Evolutionary conservation across 2,888 invertebrate species (phyloP).

Genomic region (Teinopalpus imperialis): DNA sequence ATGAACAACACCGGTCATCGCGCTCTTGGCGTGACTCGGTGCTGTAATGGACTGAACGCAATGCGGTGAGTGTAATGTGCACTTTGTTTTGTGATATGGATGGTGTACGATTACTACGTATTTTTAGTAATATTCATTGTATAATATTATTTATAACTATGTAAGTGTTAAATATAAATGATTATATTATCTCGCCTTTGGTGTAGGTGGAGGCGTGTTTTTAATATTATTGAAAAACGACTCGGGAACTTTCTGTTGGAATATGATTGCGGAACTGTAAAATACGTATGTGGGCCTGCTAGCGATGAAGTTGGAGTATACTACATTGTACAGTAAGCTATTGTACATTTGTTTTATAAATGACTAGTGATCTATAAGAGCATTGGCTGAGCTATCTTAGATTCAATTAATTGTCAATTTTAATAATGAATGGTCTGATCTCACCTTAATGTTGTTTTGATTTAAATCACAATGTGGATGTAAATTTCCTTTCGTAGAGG

Average conservation of each 20-base stretch:
- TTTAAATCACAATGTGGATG: constrained; percentile 36
- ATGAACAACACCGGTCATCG: constrained; percentile 15
- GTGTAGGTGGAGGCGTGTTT: constrained; percentile 60
- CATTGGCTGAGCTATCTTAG: constrained; percentile 38
- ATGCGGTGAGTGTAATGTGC: constrained; percentile 51
- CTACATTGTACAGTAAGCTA: constrained; percentile 42
- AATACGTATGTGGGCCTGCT: constrained; percentile 20
- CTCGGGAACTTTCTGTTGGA: constrained; percentile 35
- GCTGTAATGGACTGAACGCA: constrained; percentile 30
- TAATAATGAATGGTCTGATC: constrained; percentile 64
- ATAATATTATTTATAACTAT: constrained; percentile 58
- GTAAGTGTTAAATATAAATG: constrained; percentile 74
- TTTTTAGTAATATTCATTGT: constrained; percentile 51
- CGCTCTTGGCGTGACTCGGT: constrained; percentile 22
- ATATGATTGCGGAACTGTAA: constrained; percentile 17
- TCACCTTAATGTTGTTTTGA: constrained; percentile 58
- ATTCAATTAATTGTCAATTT: constrained; percentile 38
- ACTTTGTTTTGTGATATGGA: constrained; percentile 69
- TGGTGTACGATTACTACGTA: constrained; percentile 46
- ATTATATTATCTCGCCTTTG: constrained; percentile 62
- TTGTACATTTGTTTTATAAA: constrained; percentile 40
- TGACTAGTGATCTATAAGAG: constrained; percentile 35
- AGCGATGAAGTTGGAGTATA: constrained; percentile 39
- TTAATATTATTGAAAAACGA: constrained; percentile 73
- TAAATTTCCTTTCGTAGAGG: constrained; percentile 52